These are phyloP conservation scores for Lithosia quadra DNA, from an alignment of 2,888 invertebrate species.

Conservation along the genomic window DNA sequence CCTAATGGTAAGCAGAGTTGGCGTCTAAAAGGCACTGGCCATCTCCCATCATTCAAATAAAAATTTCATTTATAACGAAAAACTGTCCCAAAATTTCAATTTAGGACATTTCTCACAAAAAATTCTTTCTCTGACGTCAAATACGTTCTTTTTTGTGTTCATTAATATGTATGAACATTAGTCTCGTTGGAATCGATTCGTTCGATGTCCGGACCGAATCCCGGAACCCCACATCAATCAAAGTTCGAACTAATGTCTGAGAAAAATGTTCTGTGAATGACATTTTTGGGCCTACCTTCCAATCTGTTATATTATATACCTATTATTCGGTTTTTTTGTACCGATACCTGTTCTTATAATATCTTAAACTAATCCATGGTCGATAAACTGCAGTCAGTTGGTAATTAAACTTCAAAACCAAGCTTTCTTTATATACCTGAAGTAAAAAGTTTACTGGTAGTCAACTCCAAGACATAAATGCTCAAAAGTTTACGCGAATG, in stretches of 20 bases:
- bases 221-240: constrained; percentile 37
- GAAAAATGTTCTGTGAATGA: constrained; percentile 26
- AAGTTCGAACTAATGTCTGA: constrained; percentile 16
- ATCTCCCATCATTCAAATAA: neutral
- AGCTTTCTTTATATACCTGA: too few species aligned
- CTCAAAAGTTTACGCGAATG: too few species aligned
- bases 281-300: constrained; percentile 10
- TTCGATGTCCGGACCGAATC: constrained; percentile 17
- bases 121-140: neutral
- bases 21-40: too few species aligned
- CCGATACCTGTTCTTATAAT: neutral
- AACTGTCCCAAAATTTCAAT: constrained; percentile 1
- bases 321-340: too few species aligned
- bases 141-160: neutral
- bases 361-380: too few species aligned
- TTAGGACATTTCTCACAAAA: neutral
- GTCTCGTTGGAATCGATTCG: constrained; percentile 18
- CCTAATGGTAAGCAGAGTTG: too few species aligned
- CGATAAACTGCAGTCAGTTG: too few species aligned
- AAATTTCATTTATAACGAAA: too few species aligned
- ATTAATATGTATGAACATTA: constrained; percentile 14
- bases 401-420: too few species aligned
- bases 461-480: too few species aligned
- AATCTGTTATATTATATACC: neutral
- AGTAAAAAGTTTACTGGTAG: too few species aligned